Evolutionary conservation across 1,140 invertebrate genomes (phyloP), one percentile per base, ranked within the genome.

Genomic region (Chironomus tepperi): DNA sequence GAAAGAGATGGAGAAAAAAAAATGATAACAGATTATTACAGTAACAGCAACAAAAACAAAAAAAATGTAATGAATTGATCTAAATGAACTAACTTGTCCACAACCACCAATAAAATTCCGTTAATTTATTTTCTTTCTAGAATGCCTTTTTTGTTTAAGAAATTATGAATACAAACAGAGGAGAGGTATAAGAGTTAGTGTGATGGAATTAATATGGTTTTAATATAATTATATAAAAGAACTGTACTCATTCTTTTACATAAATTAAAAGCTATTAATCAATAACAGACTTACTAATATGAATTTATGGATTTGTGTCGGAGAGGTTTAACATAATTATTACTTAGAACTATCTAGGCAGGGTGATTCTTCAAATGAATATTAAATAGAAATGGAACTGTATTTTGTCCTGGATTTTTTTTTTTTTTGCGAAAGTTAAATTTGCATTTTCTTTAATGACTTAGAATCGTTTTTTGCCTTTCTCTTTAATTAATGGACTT

Each of bases 61-160:
- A 1, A 57, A n/a, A n/a, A 57, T 57, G 47, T n/a, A 57, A n/a
- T 57, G 47, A 57, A 57, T 57, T 57, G 47, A 57, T 57, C 47
- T 57, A 57, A 57, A 70, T 70, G 65, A 70, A 70, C 65, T 70
- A 70, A 70, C 65, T 70, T 70, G 65, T 70, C 65, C 65, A n/a
- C 65, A 70, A 70, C 65, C 65, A 70, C 65, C 65, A 70, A 21
- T 18, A 18, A 70, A 19, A 70, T 70, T 16, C 19, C 65, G 65
- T 70, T 70, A 70, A 57, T 57, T 57, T 57, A n/a, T 57, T 57
- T 57, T 15, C 24, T 34, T 34, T 34, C 24, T 34, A 34, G 24
- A 34, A 34, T 57, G 47, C 47, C 5, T 34, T 34, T 34, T 34
- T 34, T 34, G 24, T 34, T 34, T 34, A 34, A 34, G 24, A 34